A percentile compares a stretch with the other conserved stretches of the same genome.
Evolutionary conservation across 2,113 vertebrate genomes (phyloP).

Genomic region (Fregetta grallaria): DNA sequence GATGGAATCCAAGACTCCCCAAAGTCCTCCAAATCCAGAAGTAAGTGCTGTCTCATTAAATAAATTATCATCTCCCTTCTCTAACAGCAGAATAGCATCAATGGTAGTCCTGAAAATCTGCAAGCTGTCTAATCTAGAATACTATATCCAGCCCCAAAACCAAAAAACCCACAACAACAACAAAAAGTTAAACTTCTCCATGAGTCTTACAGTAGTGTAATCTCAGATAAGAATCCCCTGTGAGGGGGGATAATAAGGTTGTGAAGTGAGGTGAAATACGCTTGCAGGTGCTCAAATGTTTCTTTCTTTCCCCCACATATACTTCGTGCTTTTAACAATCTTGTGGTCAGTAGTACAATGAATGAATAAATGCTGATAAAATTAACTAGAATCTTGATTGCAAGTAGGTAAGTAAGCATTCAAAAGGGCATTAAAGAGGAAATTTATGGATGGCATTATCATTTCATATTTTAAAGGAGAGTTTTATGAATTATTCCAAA

Average conservation of each 20-base stretch:
- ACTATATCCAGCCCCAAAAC: too few relatives aligned
- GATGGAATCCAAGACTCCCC: background rate
- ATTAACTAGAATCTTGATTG: background rate
- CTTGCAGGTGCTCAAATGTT: background rate
- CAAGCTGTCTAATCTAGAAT: background rate
- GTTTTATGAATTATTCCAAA: background rate
- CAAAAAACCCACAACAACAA: too few relatives aligned
- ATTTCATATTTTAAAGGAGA: background rate
- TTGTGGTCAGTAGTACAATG: background rate
- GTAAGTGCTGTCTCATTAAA: background rate
- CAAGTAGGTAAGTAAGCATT: background rate
- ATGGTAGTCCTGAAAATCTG: background rate
- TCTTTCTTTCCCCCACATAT: background rate
- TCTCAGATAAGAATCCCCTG: background rate
- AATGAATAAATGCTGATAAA: background rate
- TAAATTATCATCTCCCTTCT: background rate
- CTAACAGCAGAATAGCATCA: background rate
- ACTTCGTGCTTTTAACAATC: background rate
- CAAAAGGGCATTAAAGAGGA: background rate
- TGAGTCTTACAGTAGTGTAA: background rate
- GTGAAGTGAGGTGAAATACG: background rate
- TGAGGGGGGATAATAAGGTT: background rate
- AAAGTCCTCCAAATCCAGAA: background rate
- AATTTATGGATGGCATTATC: background rate
- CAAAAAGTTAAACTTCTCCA: background rate